Conservation (phyloP, 2,113 vertebrate genomes). For the Zosterops pallidus region DNA sequence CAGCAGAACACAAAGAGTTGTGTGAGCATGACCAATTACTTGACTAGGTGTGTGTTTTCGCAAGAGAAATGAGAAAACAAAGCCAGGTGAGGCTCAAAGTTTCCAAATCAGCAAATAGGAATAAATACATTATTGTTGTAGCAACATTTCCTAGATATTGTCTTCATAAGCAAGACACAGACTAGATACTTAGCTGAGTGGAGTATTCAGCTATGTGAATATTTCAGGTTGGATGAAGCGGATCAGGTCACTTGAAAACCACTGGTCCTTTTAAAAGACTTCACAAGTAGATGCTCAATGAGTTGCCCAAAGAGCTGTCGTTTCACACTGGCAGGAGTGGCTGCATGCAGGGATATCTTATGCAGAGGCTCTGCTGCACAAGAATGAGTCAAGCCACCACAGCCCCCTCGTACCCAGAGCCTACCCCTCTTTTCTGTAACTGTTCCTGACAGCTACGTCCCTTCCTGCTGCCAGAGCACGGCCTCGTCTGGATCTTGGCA, state of each 20-base stretch:
- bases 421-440: not conserved
- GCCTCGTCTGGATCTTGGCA: not conserved
- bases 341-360: not conserved
- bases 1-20: not conserved
- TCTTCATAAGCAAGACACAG: not conserved
- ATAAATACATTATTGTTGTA: not conserved
- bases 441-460: not conserved
- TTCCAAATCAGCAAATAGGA: not conserved
- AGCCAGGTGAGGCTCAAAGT: not conserved
- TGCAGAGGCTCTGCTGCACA: not conserved
- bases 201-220: not conserved
- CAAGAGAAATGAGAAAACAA: not conserved
- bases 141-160: not conserved
- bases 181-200: not conserved
- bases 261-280: not conserved
- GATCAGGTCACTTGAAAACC: not conserved
- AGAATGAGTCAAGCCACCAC: not conserved
- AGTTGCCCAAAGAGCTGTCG: not conserved
- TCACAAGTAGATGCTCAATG: not conserved
- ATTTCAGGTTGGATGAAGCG: not conserved
- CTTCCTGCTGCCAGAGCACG: not conserved
- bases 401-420: rapidly evolving
- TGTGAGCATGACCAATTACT: not conserved
- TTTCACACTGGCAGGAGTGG: not conserved
- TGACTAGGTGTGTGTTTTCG: rapidly evolving